Percentiles rank a stretch among this genome's conserved stretches.
Evolutionary conservation across 1,140 invertebrate genomes (phyloP).

Genomic region (Lasioglossum baleicum): DNA sequence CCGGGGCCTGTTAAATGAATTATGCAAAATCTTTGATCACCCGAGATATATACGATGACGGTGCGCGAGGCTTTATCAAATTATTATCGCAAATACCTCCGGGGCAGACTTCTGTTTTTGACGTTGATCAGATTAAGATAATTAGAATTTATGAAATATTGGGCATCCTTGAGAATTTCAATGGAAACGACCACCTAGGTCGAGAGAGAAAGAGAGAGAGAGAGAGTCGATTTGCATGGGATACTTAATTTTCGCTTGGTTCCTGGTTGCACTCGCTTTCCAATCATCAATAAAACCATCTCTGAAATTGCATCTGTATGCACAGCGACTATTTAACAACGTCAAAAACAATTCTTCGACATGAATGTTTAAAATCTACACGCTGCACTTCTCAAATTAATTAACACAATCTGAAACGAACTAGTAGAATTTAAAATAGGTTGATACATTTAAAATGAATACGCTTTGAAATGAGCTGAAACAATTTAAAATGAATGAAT

Average conservation of each 20-base stretch:
- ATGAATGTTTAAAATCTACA: too few species aligned
- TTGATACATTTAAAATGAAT: too few species aligned
- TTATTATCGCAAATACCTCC: conserved; percentile 14
- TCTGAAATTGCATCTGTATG: too few species aligned
- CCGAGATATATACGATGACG: background rate
- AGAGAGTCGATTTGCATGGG: background rate
- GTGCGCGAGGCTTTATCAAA: background rate
- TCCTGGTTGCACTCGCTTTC: too few species aligned
- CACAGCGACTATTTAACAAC: background rate
- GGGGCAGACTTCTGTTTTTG: background rate
- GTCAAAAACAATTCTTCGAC: background rate
- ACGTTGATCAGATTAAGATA: conserved; percentile 19
- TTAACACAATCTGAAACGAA: too few species aligned
- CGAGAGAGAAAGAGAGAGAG: too few species aligned
- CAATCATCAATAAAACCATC: too few species aligned
- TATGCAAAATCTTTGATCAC: conserved; percentile 9
- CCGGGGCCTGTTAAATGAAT: background rate
- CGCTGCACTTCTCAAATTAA: too few species aligned
- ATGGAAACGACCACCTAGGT: background rate
- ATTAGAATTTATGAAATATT: background rate
- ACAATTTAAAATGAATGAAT: too few species aligned
- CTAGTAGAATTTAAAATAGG: too few species aligned
- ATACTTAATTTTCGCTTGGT: background rate
- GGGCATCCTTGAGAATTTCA: background rate
- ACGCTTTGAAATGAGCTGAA: too few species aligned